Percentiles rank a stretch among this genome's conserved stretches.
Conservation (phyloP, 1,140 invertebrate species). For the Pseudomyrmex sp. region DNA sequence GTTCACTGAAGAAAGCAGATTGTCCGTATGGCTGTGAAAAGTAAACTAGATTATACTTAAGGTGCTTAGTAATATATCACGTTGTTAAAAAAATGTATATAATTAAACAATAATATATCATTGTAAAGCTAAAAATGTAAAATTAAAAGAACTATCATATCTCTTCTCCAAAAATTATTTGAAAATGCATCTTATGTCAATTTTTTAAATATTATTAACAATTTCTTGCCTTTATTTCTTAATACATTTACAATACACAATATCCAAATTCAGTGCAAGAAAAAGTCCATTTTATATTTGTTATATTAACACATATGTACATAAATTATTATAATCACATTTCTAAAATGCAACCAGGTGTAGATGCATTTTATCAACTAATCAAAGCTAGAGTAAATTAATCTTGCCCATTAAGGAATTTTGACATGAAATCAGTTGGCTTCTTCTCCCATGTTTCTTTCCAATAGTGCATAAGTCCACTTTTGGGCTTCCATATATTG, state of each 20-base stretch:
- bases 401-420: constrained; percentile 91
- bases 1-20: constrained; percentile 85
- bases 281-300: constrained; percentile 51
- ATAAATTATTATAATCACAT: constrained; percentile 31
- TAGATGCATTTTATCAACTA: constrained; percentile 50
- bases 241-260: not conserved
- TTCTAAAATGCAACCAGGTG: constrained; percentile 14
- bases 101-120: constrained; percentile 83
- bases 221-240: constrained; percentile 7
- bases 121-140: constrained; percentile 80
- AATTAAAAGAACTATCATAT: constrained; percentile 78
- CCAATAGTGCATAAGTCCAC: constrained; percentile 94
- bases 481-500: constrained; percentile 94
- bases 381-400: constrained; percentile 77
- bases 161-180: constrained; percentile 69
- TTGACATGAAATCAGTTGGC: constrained; percentile 96
- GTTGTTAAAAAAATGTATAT: constrained; percentile 82
- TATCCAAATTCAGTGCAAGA: constrained; percentile 11
- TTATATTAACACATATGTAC: constrained; percentile 13
- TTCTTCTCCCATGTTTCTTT: constrained; percentile 93
- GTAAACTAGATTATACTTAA: constrained; percentile 85
- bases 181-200: constrained; percentile 1
- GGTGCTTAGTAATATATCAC: constrained; percentile 84
- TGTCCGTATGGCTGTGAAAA: constrained; percentile 86
- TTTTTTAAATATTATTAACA: constrained; percentile 48